Base-by-base conservation (phyloP, 2,797 vertebrate species). In the Tiaroga cobitis region DNA sequence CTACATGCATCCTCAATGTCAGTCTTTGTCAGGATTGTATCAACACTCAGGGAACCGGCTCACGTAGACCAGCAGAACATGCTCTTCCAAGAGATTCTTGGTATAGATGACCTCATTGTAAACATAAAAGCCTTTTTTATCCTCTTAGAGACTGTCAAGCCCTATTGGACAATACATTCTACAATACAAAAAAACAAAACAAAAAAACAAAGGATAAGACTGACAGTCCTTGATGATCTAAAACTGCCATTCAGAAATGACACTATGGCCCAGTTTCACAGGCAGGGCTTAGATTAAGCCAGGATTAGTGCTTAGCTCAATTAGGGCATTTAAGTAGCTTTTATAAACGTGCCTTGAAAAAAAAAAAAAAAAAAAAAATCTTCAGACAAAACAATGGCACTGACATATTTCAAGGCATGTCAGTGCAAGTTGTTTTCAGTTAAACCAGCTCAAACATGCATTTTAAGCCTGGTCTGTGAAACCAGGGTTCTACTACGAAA, bases 1-100 rank as follows among this genome's bases (percentile, higher is more conserved):
- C 87, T 87, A 90, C 75, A 91, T 93, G 92, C 90, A 91, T 93
- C 91, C 92, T 90, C 91, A 82, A 49, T 88, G 92, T 91, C 91
- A 89, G 86, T 87, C 83, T 91, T 87, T 91, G 88, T 89, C 87
- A 32, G 70, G 75, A 90, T 91, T 89, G 92, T 92, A 93, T 92
- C 91, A 46, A 90, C 21, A n/a, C 79, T 88, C 81, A 88, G 89
- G 89, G 85, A 87, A 88, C 85, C 82, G 19, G 85, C 83, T 87
- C 76, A 89, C 59, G 61, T 80, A 80, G 90, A 86, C 84, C 65
- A 80, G 88, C 21, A 8, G 83, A 87, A 86, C 86, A 87, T 32
- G 54, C 56, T 39, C 81, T 86, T 69, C 46, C 75, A 82, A 63
- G 83, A 87, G 43, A 86, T 81, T 89, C 63, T 21, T 88, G 85